Base-by-base conservation (phyloP, 2,797 vertebrate species). In the Chaenodraco wilsoni region DNA sequence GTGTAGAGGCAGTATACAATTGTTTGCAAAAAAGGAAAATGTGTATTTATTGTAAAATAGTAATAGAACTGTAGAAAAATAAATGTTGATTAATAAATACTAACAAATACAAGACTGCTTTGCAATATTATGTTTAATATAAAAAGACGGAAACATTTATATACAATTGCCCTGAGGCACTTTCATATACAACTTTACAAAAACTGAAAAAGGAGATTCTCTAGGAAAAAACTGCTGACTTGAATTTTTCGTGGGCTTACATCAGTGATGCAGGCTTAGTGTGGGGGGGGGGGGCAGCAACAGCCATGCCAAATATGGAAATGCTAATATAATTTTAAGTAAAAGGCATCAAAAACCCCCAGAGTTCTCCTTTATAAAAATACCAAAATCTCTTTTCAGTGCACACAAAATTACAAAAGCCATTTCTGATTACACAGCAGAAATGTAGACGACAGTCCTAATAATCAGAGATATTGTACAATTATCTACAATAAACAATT, bases 311-410 rank as follows among this genome's bases (percentile, higher is more conserved):
- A 69, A 78, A 81, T 81, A 69, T 84, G 76, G 78, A 82, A 87
- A 89, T 69, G 74, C 76, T 74, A 84, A 86, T 61, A 72, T 82
- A n/a, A 31, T 82, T 48, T 78, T 65, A 71, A 41, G 70, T 78
- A 88, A 91, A 89, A 88, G 79, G 71, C 82, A 83, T 88, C 70
- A 67, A 85, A 86, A 37, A 27, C 82, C 84, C 76, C 81, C 79
- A 77, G 78, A 90, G 72, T 70, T 76, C 64, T 84, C 76, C 79
- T 91, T 93, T 94, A 94, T 90, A 95, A 94, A 95, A 94, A 94
- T 94, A 94, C 91, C 92, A 94, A 96, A 96, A 96, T 96, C 95
- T 96, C 94, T 95, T 75, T 87, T 92, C 86, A 93, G 91, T 93
- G 93, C 88, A 91, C 92, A 94, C 89, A 95, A 92, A 93, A 93